Evolutionary conservation across 2,797 vertebrate species (phyloP).

Genomic region (Xenops minutus): DNA sequence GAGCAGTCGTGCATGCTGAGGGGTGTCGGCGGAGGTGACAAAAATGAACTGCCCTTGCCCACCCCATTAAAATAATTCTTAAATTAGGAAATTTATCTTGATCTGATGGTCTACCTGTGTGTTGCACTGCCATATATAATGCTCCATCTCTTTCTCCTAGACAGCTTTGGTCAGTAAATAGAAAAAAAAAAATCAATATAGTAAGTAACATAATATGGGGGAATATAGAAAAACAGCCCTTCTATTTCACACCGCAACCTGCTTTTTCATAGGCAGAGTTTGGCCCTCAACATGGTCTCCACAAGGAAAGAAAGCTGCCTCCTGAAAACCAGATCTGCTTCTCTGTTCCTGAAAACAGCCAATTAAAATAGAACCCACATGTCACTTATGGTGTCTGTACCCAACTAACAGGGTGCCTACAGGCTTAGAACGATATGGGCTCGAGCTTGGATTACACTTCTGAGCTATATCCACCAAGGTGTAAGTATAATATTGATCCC

Average conservation of each 20-base stretch:
- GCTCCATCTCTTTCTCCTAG: neutral
- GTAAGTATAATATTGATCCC: neutral
- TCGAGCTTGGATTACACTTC: neutral
- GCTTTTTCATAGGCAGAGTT: neutral
- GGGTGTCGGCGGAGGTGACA: constrained; percentile 41
- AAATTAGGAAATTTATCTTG: constrained; percentile 74
- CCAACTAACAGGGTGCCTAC: neutral
- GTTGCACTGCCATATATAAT: neutral
- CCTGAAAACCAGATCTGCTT: neutral
- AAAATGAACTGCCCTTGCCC: constrained; percentile 61
- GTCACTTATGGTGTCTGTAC: neutral
- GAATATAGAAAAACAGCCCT: neutral
- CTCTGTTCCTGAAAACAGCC: neutral
- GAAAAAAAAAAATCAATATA: constrained; percentile 7
- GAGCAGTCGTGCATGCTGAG: constrained; percentile 24
- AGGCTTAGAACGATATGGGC: neutral
- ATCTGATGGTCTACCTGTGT: constrained; percentile 36
- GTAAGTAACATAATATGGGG: neutral
- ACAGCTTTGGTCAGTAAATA: neutral
- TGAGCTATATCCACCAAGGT: neutral
- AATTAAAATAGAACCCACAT: neutral
- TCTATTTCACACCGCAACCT: neutral
- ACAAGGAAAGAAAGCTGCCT: neutral
- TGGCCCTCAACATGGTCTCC: neutral
- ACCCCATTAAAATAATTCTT: constrained; percentile 59